Base-by-base conservation (phyloP, 2,797 vertebrate genomes). In the Chloroceryle amazona region DNA sequence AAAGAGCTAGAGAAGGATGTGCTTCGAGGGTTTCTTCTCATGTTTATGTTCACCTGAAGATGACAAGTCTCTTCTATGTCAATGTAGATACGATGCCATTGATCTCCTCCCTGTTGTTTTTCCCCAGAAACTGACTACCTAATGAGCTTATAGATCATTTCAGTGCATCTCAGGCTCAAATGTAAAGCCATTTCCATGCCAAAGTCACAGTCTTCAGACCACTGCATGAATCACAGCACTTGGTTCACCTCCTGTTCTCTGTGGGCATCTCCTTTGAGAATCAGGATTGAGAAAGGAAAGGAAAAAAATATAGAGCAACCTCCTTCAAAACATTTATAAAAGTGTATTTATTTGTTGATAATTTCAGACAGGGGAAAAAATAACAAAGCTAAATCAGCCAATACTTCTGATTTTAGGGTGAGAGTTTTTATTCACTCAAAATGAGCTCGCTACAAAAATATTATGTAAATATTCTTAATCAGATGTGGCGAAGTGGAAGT, bases 21-120 rank as follows among this genome's bases (percentile, higher is more conserved):
- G 73, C 82, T 95, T 73, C 2, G 0, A 89, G 91, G 44, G 80
- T 28, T 97, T 92, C 89, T 79, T 71, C 91, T 96, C 57, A 76
- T 84, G 90, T 89, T 90, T 91, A 85, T 71, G 47, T 81, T 78
- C 92, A 97, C 90, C 90, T 89, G 61, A 89, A 90, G 70, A 81
- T 68, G 73, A 70, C 11, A 90, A 71, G 44, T 78, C 35, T 90
- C 57, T 75, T 11, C 37, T 8, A 57, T 51, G 67, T 67, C 81
- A 92, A 71, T 52, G 52, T 37, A 44, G 63, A 90, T 80, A 83
- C 84, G 90, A 90, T 51, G 31, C 26, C 82, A 92, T 58, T 94
- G 93, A 96, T 97, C 81, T 93, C 60, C 42, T 88, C 14, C 10
- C 37, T 76, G 47, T 18, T 82, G 46, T 86, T 81, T 95, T 85